These are phyloP conservation scores for Oscheius myriophilus DNA, from an alignment of 2,888 invertebrate species.

Conservation along the genomic window DNA sequence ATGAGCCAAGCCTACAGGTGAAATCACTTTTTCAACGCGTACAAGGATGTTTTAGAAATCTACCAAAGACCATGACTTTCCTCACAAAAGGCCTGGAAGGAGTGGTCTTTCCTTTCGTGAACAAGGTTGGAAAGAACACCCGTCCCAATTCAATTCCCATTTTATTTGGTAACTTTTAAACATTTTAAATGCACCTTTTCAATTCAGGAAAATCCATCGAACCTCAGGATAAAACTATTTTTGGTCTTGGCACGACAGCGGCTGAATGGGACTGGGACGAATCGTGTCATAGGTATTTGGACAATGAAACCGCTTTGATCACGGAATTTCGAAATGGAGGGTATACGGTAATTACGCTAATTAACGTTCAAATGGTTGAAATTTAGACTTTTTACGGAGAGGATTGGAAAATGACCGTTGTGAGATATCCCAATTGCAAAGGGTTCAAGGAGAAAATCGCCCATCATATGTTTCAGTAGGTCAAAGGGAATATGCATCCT, in stretches of 20 bases:
- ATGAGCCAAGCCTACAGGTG: too few relatives aligned
- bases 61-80: too few relatives aligned
- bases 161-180: conserved; percentile 37
- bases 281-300: conserved; percentile 42
- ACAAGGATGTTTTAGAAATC: too few relatives aligned
- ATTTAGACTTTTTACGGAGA: conserved; percentile 50
- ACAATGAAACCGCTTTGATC: conserved; percentile 42
- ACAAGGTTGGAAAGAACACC: conserved; percentile 58
- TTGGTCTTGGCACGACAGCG: conserved; percentile 28
- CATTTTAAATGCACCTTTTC: too few relatives aligned
- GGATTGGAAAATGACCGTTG: conserved; percentile 55
- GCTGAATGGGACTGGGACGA: conserved; percentile 36
- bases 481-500: too few relatives aligned
- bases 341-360: conserved; percentile 30
- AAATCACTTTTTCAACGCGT: too few relatives aligned
- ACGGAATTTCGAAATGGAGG: conserved; percentile 42
- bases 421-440: conserved; percentile 56
- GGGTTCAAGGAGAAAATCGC: conserved; percentile 51
- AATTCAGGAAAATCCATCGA: conserved; percentile 41
- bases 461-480: conserved; percentile 56
- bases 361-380: background rate
- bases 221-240: conserved; percentile 34
- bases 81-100: too few relatives aligned
- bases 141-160: conserved; percentile 57
- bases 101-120: conserved; percentile 28